phyloP scores from a whole-genome alignment of 2,797 vertebrate species.

The Benthosema pterotum region DNA sequence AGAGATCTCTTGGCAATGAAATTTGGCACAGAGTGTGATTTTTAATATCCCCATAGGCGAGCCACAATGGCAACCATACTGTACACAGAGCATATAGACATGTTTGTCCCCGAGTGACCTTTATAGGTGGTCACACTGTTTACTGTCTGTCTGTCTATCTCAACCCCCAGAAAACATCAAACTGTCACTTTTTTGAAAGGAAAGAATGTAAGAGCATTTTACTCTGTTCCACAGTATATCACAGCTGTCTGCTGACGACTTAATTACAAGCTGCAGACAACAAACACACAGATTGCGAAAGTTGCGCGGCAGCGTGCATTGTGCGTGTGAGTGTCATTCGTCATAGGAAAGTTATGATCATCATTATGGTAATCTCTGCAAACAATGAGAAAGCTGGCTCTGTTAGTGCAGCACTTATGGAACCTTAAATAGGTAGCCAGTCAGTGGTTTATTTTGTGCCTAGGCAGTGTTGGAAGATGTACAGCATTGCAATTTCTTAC shows the following conservation, averaged over 20 bases:
- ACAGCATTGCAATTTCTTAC: too few relatives aligned
- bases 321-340: too few relatives aligned
- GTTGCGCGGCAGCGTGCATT: too few relatives aligned
- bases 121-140: conserved; percentile 4
- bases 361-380: not conserved
- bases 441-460: too few relatives aligned
- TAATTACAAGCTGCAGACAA: conserved; percentile 22
- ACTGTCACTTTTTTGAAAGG: not conserved
- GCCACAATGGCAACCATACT: conserved; percentile 18
- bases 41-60: conserved; percentile 23
- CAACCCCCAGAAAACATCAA: conserved; percentile 11
- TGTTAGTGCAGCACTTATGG: too few relatives aligned
- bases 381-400: too few relatives aligned
- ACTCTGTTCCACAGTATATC: too few relatives aligned
- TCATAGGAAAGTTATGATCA: conserved; percentile 1
- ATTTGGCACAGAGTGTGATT: conserved; percentile 49
- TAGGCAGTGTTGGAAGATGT: too few relatives aligned
- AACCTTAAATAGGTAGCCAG: too few relatives aligned
- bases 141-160: conserved; percentile 27
- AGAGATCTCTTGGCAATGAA: conserved; percentile 24
- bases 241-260: conserved; percentile 9
- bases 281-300: conserved; percentile 15
- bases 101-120: conserved; percentile 9
- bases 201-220: too few relatives aligned
- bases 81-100: conserved; percentile 20